These are phyloP conservation scores for Pantherophis alleghaniensis DNA, from an alignment of 2,797 vertebrate genomes.

Conservation along the genomic window DNA sequence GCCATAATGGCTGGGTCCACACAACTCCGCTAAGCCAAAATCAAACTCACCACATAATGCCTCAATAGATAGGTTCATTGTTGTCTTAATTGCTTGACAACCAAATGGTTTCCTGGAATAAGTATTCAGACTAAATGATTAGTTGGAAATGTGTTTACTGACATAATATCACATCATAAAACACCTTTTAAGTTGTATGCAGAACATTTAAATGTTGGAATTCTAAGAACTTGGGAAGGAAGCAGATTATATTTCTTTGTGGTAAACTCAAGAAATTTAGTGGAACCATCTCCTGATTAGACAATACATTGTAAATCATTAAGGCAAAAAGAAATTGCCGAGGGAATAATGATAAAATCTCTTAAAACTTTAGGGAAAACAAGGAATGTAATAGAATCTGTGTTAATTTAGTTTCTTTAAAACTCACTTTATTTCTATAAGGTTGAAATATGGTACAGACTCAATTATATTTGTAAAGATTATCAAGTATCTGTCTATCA, in stretches of 20 bases:
- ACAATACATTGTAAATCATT: not conserved
- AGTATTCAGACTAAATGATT: slow-evolving; percentile 48
- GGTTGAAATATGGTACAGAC: not conserved
- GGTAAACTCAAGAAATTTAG: not conserved
- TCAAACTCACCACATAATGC: not conserved
- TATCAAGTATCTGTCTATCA: not conserved
- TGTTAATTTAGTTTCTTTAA: not conserved
- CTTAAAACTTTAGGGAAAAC: not conserved
- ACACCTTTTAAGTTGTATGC: not conserved
- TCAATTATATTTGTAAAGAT: not conserved
- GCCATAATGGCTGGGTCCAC: not conserved
- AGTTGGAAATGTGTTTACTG: slow-evolving; percentile 49
- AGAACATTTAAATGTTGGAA: not conserved
- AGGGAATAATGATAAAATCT: not conserved
- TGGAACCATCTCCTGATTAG: not conserved
- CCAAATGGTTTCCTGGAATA: slow-evolving; percentile 53
- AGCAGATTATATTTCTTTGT: not conserved
- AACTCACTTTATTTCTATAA: not conserved
- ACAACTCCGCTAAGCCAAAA: not conserved
- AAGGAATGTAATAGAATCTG: not conserved
- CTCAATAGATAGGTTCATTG: not conserved
- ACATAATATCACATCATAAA: slow-evolving; percentile 38
- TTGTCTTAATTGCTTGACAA: slow-evolving; percentile 49
- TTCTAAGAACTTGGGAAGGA: not conserved
- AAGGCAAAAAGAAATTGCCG: not conserved